A percentile compares a stretch with the other conserved stretches of the same genome.
Evolutionary conservation across 1,140 invertebrate species (phyloP).

Genomic region (Penaeus vannamei): DNA sequence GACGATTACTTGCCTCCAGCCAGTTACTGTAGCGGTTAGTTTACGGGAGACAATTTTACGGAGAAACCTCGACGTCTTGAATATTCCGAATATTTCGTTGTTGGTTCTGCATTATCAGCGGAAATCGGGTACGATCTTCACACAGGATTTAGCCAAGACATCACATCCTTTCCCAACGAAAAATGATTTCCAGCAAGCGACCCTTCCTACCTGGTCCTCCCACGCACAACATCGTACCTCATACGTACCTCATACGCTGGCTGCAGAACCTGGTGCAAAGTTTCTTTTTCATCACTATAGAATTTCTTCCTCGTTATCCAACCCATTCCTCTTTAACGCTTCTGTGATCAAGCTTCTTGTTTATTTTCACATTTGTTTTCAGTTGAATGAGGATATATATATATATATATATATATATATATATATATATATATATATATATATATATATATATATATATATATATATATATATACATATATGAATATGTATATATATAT

Average conservation of each 20-base stretch:
- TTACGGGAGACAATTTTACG: no score
- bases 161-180: no score
- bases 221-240: not conserved
- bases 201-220: no score
- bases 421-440: not conserved
- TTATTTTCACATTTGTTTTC: not conserved
- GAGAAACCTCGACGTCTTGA: no score
- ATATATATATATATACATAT: not conserved
- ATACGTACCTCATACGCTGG: not conserved
- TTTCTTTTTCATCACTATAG: not conserved
- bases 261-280: not conserved
- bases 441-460: not conserved
- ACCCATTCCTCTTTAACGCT: not conserved
- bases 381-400: not conserved
- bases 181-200: no score
- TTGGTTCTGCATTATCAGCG: no score
- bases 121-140: no score
- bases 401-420: not conserved
- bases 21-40: no score
- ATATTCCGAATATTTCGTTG: no score
- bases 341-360: not conserved
- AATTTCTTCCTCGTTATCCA: not conserved
- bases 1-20: no score
- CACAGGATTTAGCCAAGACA: no score
- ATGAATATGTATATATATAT: not conserved